Percentiles rank a stretch among this genome's conserved stretches.
Evolutionary conservation across 2,888 invertebrate species (phyloP).

Genomic region (Spilarctia lutea): DNA sequence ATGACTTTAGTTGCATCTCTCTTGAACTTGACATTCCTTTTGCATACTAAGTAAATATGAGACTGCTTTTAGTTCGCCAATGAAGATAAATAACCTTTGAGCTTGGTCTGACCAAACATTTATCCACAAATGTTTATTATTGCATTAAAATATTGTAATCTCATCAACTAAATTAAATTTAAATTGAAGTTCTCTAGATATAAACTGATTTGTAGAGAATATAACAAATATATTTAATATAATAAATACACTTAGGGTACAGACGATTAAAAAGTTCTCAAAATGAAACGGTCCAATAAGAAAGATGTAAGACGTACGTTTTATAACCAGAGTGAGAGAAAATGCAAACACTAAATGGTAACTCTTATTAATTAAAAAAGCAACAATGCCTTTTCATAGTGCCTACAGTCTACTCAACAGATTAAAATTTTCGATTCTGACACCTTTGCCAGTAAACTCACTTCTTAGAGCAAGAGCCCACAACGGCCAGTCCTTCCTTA

Average conservation of each 20-base stretch:
- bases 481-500: too few species aligned
- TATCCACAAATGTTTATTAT: constrained; percentile 67
- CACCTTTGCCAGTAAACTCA: too few species aligned
- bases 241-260: neutral
- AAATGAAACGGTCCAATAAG: too few species aligned
- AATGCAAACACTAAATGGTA: too few species aligned
- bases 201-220: neutral
- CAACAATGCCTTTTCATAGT: too few species aligned
- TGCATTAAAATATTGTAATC: constrained; percentile 26
- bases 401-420: too few species aligned
- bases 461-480: too few species aligned
- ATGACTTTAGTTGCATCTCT: constrained; percentile 55
- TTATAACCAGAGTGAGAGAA: too few species aligned
- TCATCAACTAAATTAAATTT: neutral
- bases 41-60: constrained; percentile 57
- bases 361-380: too few species aligned
- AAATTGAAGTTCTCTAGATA: neutral
- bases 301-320: too few species aligned
- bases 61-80: constrained; percentile 68
- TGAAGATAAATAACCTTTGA: constrained; percentile 71
- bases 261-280: neutral
- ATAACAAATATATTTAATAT: neutral
- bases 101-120: constrained; percentile 65
- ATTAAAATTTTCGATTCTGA: too few species aligned
- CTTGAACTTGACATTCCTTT: constrained; percentile 68